Conservation (phyloP, 2,113 vertebrate genomes). For the Guaruba guarouba region DNA sequence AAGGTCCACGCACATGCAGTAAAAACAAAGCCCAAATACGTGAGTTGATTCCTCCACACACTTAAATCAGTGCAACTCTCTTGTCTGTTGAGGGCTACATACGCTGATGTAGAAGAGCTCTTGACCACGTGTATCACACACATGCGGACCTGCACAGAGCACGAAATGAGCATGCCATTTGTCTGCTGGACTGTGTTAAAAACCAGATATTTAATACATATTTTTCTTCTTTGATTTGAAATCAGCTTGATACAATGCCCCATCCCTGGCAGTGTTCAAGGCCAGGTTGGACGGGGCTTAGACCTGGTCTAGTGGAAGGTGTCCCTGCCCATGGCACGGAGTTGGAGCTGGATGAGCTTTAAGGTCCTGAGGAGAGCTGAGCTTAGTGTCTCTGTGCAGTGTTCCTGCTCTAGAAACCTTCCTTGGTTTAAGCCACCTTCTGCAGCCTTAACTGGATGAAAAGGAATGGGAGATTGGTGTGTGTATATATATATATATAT, state of each 20-base stretch:
- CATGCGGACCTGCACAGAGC: neutral
- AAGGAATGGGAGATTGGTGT: neutral
- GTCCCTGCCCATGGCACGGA: neutral
- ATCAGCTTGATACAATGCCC: neutral
- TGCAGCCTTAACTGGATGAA: neutral
- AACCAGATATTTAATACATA: neutral
- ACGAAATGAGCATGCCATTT: fast-evolving
- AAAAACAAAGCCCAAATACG: neutral
- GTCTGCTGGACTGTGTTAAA: neutral
- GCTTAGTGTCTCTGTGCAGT: neutral
- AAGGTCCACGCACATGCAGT: fast-evolving
- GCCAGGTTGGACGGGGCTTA: neutral
- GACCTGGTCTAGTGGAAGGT: neutral
- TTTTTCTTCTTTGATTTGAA: neutral
- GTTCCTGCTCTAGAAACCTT: neutral
- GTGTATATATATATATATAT: too few species aligned
- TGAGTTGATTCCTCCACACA: neutral
- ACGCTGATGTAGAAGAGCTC: neutral
- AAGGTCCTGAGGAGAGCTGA: neutral
- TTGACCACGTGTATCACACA: fast-evolving
- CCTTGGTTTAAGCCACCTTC: neutral
- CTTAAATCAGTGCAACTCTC: fast-evolving
- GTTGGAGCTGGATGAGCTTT: neutral
- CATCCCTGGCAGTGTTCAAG: neutral
- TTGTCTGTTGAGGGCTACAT: fast-evolving